Evolutionary conservation across 2,113 vertebrate species (phyloP), one percentile per base, ranked within the genome.

Genomic region (Hydrochoerus hydrochaeris): DNA sequence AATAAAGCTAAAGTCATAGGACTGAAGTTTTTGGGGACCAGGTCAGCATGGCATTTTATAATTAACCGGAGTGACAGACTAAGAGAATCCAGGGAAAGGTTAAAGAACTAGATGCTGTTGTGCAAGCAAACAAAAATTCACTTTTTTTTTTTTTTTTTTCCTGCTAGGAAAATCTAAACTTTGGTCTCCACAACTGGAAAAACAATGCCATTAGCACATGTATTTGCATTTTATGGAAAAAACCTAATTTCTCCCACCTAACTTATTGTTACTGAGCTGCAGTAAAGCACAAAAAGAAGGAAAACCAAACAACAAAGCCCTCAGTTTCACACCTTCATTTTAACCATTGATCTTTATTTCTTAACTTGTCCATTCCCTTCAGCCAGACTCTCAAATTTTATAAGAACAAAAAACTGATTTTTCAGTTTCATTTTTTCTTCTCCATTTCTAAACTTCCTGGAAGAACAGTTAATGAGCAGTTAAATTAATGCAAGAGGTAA

Each of bases 201-300:
- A 95, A 88, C 71, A 92, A 95, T 84, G 65, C 63, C 26, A 22
- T 35, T 35, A 65, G 87, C 67, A 57, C 38, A 24, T 16, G 1
- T 85, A 28, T 75, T 44, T 75, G 20, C 81, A 95, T 77, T 88
- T 93, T 62, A 38, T 80, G 71, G 44, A 90, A 96, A 41, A 24
- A 60, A 77, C 32, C 19, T 35, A 54, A 17, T 78, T 60, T 90
- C 58, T 60, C 41, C 86, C 54, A 73, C 32, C 7, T 75, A 65
- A 63, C 7, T 49, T 65, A 85, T 54, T 92, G 22, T 87, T 90
- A 90, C 75, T 69, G 82, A 85, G 82, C 11, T 5, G 3, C 58
- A n/a, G 28, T 26, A 78, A 90, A 90, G 9, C 22, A 1, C 67
- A n/a, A 81, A 41, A 14, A 73, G 14, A 57, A 85, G 38, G 14